Evolutionary conservation across 2,797 vertebrate species (phyloP).

Genomic region (Gallinago stenura): DNA sequence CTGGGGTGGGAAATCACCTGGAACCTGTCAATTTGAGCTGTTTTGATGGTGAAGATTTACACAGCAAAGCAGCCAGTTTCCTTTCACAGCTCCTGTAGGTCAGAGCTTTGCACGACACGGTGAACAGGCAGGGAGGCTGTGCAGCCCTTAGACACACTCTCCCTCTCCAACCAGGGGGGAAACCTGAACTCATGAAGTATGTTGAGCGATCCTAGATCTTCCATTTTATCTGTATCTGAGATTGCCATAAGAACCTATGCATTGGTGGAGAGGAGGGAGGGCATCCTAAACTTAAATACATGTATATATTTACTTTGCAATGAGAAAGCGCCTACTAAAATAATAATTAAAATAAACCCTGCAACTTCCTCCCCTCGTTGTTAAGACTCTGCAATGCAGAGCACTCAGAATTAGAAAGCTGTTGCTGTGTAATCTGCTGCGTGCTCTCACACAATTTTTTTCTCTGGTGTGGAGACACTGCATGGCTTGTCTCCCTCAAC

Average conservation of each 20-base stretch:
- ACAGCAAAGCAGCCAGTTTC: neutral
- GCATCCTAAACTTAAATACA: neutral
- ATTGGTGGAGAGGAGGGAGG: neutral
- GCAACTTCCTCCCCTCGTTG: neutral
- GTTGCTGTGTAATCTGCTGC: neutral
- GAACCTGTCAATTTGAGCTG: conserved; percentile 13
- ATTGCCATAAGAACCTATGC: accelerated
- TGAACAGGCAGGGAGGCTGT: neutral
- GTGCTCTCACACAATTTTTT: neutral
- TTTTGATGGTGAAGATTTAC: neutral
- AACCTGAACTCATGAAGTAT: neutral
- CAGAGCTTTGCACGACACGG: neutral
- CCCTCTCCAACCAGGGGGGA: neutral
- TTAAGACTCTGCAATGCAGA: neutral
- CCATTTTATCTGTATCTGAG: neutral
- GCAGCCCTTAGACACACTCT: neutral
- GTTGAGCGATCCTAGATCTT: neutral
- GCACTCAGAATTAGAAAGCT: neutral
- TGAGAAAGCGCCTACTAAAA: neutral
- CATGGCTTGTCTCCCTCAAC: neutral
- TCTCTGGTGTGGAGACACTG: neutral
- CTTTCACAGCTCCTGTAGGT: neutral
- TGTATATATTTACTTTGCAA: neutral
- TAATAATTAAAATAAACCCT: neutral
- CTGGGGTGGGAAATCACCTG: neutral